Evolutionary conservation across 1,140 invertebrate species (phyloP).

Genomic region (Panagrolaimus sp.): DNA sequence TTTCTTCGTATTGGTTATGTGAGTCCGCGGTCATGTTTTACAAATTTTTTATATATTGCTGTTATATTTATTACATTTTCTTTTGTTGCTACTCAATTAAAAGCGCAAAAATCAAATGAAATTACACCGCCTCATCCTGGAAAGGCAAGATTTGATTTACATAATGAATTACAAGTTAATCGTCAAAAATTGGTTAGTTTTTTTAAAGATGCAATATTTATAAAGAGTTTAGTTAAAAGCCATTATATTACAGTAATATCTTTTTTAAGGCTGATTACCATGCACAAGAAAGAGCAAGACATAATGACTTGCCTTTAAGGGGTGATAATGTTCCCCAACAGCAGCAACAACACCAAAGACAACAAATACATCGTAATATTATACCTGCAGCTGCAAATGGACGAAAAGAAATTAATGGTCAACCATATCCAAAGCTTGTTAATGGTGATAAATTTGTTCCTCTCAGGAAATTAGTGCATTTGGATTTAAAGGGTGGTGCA

Average conservation of each 20-base stretch:
- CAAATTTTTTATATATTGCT: neutral
- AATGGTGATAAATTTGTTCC: conserved; percentile 54
- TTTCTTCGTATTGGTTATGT: neutral
- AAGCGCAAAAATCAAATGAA: neutral
- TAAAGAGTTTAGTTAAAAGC: too few species aligned
- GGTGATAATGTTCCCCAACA: too few species aligned
- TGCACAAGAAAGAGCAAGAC: too few species aligned
- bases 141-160: neutral
- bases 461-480: conserved; percentile 67
- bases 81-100: neutral
- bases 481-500: conserved; percentile 81
- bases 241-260: too few species aligned
- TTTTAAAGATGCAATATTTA: too few species aligned
- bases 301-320: too few species aligned
- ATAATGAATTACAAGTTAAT: neutral
- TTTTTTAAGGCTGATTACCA: too few species aligned
- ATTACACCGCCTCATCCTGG: neutral
- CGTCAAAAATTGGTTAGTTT: too few species aligned
- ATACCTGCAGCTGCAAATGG: neutral
- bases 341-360: too few species aligned
- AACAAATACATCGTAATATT: too few species aligned
- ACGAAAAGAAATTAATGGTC: conserved; percentile 10
- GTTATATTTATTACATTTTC: neutral
- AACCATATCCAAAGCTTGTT: conserved; percentile 43
- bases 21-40: conserved; percentile 6